Percentiles rank a stretch among this genome's conserved stretches.
Conservation (phyloP, 1,140 invertebrate species). For the Leptonema lineaticorne region DNA sequence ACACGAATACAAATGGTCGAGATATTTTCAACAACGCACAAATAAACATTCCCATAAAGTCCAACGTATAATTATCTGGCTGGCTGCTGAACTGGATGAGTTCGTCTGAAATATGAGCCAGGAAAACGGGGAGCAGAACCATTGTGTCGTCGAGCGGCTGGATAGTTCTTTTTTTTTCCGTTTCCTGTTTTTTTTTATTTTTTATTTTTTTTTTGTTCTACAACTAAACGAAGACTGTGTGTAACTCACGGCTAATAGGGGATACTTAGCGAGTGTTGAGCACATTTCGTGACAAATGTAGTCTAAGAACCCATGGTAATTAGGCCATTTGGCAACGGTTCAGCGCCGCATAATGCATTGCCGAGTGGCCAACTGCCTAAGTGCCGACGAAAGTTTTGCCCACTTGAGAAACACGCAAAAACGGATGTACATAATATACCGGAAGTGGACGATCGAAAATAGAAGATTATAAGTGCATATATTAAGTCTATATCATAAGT, state of each 20-base stretch:
- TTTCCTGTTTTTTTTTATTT: background rate
- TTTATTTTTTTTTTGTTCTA: background rate
- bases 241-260: slow-evolving; percentile 21
- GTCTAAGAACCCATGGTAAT: slow-evolving; percentile 31
- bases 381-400: background rate
- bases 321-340: slow-evolving; percentile 31
- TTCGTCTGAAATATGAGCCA: no score
- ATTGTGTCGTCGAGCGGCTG: background rate
- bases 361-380: background rate
- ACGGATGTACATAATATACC: no score
- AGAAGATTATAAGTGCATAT: no score
- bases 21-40: no score
- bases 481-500: no score
- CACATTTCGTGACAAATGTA: slow-evolving; percentile 25
- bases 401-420: background rate
- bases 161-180: no score
- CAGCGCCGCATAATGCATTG: slow-evolving; percentile 25
- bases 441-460: no score
- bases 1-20: no score
- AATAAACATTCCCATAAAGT: background rate
- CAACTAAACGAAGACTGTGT: background rate
- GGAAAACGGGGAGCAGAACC: background rate
- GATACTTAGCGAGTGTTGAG: slow-evolving; percentile 27
- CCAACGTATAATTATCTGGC: background rate
- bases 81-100: background rate